phyloP scores from a whole-genome alignment of 2,888 invertebrate genomes.

The Drosophila tripunctata region DNA sequence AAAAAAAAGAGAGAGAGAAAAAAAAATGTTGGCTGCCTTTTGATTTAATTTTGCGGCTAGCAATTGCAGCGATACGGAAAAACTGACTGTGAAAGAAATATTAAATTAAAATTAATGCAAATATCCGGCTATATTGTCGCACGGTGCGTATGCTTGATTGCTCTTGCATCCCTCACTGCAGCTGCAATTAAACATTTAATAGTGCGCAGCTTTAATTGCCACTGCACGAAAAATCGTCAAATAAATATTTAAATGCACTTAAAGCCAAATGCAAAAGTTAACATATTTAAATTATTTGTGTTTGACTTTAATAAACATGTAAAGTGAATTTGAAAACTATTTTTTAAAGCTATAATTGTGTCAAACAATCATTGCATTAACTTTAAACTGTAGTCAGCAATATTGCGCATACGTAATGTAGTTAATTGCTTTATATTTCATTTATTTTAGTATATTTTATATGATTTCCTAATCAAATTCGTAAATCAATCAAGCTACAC shows the following conservation, averaged over 20 bases:
- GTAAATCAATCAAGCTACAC: too few relatives aligned
- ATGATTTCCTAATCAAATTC: too few relatives aligned
- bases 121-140: constrained; percentile 37
- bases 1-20: too few relatives aligned
- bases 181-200: too few relatives aligned
- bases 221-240: neutral
- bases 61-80: constrained; percentile 37
- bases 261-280: neutral
- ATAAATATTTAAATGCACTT: neutral
- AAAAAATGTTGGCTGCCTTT: constrained; percentile 53
- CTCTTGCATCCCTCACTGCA: too few relatives aligned
- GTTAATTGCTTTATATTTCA: too few relatives aligned
- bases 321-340: too few relatives aligned
- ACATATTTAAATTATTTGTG: neutral
- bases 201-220: constrained; percentile 1
- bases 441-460: too few relatives aligned
- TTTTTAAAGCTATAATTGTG: too few relatives aligned
- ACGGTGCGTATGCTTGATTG: constrained; percentile 26
- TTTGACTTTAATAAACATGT: neutral
- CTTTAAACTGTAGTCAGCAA: too few relatives aligned
- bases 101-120: constrained; percentile 63
- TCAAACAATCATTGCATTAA: too few relatives aligned
- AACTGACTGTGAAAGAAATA: constrained; percentile 15
- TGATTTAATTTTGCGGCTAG: constrained; percentile 67
- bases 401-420: neutral